Evolutionary conservation across 2,888 invertebrate species (phyloP).

Genomic region (Pristionchus japonicus): DNA sequence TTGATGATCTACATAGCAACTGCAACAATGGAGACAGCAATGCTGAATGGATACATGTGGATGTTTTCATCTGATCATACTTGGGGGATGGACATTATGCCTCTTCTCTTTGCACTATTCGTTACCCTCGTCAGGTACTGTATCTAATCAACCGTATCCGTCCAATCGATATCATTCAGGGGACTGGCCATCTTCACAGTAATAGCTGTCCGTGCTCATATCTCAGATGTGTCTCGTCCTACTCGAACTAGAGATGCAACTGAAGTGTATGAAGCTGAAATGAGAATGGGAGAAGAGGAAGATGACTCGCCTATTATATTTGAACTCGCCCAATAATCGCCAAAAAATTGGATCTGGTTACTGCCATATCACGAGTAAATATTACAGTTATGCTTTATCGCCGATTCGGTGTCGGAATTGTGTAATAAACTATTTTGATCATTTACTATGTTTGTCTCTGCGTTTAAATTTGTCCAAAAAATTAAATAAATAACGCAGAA

Average conservation of each 20-base stretch:
- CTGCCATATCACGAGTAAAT: constrained; percentile 31
- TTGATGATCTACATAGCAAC: constrained; percentile 59
- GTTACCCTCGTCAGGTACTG: constrained; percentile 51
- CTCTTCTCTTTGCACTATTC: constrained; percentile 51
- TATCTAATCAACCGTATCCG: not conserved
- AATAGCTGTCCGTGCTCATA: constrained; percentile 57
- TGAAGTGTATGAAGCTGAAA: constrained; percentile 60
- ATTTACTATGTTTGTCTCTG: no score
- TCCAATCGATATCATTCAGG: constrained; percentile 24
- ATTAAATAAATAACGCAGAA: no score
- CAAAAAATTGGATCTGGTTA: not conserved
- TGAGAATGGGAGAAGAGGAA: constrained; percentile 51
- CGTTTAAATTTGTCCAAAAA: no score
- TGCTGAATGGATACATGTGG: constrained; percentile 64
- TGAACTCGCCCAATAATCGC: constrained; percentile 52
- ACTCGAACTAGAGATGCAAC: constrained; percentile 60
- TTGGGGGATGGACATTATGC: constrained; percentile 55
- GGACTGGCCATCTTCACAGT: constrained; percentile 54
- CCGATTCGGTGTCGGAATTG: not conserved
- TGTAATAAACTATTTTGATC: not conserved
- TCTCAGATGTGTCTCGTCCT: constrained; percentile 51
- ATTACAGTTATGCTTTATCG: constrained; percentile 13
- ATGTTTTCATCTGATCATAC: constrained; percentile 58
- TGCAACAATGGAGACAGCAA: constrained; percentile 62
- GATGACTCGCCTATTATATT: constrained; percentile 66